Evolutionary conservation across 2,888 invertebrate species (phyloP), one percentile per base, ranked within the genome.

Genomic region (Tolmerus cingulatus): DNA sequence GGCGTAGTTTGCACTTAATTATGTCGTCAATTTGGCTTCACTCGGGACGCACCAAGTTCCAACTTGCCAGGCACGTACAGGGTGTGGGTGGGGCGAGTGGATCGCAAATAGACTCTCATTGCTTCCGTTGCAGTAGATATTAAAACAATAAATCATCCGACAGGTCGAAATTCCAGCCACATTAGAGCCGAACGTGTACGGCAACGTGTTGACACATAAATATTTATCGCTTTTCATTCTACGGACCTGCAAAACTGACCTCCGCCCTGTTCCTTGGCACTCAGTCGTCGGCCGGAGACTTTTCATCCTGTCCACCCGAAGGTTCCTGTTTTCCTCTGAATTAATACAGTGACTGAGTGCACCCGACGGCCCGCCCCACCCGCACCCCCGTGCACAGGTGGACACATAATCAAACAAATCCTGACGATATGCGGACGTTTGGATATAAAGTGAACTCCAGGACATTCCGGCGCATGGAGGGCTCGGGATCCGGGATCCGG

Each of bases 161-260:
- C 66, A 78, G 86, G 86, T 86, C 86, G 78, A 86, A 86, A 86
- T 86, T 79, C 86, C 66, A 77, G 57, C 78, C 78, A 86, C 78
- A 86, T 86, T 86, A 79, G 37, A 57, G 43, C 23, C 43, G 86
- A 86, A 86, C 78, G 57, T 57, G 86, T 78, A 86, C 55, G n/a
- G 57, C 86, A 86, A 66, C 27, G 86, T 86, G 86, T 86, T 86
- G 86, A 86, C 86, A 86, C 43, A 86, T 86, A 86, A 86, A 86
- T 86, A 86, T 86, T 86, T 86, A 86, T 86, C 66, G 57, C 77
- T 19, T 57, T 86, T 86, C 66, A 79, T 79, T 78, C 86, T 79
- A 66, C 43, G 23, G 23, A 66, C 78, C 78, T 37, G 74, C 51
- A 86, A 74, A 85, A 74, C 85, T 85, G 46, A 27, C 79, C 40